Evolutionary conservation across 2,888 invertebrate species (phyloP), one percentile per base, ranked within the genome.

Genomic region (Synanthedon myopaeformis): DNA sequence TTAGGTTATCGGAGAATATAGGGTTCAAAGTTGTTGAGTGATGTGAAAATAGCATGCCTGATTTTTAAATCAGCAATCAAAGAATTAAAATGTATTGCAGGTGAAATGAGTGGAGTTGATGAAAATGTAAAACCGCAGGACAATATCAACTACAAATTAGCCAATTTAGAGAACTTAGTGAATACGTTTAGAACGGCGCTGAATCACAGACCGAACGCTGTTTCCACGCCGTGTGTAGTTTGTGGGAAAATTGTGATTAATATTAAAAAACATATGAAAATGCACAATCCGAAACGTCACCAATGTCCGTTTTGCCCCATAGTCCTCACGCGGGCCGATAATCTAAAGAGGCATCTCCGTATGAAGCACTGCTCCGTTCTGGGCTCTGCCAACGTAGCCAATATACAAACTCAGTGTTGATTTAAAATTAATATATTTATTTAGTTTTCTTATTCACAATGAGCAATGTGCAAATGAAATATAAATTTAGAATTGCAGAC

Each of bases 211-310:
- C 71, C 75, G 12, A 69, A 73, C 59, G 67, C 59, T 60, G 74
- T 74, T 59, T 80, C 89, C 62, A 90, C 89, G 74, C 80, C 88
- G 62, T 92, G 92, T 81, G 83, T 81, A 59, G 73, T 90, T 61
- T 92, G 92, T 77, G 90, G 91, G 58, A 92, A 92, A 81, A 85
- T 88, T 58, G 92, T 92, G 61, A 90, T 88, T 69, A 91, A 91
- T 78, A 82, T 91, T 66, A 91, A 92, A 89, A 91, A 92, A 69
- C 91, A 91, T 69, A 82, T 91, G 76, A 90, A 91, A 72, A 90
- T 90, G 42, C 92, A 91, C 71, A 89, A 89, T 61, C 91, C 91
- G 13, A 90, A 90, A 65, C 89, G 89, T 64, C 90, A 90, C 70
- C 89, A 88, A 66, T 91, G 91, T 63, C 91, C 91, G 3, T 75